Conservation (phyloP, 2,888 invertebrate species). For the Crepidodera aurea region DNA sequence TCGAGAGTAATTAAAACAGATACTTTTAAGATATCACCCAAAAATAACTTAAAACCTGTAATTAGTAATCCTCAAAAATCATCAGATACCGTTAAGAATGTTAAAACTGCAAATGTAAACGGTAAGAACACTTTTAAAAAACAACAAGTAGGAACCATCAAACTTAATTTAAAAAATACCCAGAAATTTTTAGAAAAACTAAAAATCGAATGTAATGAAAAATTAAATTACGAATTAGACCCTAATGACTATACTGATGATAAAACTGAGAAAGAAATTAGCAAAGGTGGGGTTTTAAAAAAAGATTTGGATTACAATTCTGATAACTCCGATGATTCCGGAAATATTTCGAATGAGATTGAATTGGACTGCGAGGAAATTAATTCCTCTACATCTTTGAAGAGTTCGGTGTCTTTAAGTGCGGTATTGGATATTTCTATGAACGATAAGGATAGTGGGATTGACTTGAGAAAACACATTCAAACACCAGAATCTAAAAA, state of each 20-base stretch:
- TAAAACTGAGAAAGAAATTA: background rate
- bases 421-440: conserved; percentile 35
- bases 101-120: conserved; percentile 31
- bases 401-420: conserved; percentile 42
- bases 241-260: conserved; percentile 40
- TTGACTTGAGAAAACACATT: conserved; percentile 29
- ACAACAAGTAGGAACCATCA: conserved; percentile 30
- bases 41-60: conserved; percentile 33
- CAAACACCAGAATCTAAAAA: conserved; percentile 9
- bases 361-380: conserved; percentile 59
- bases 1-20: conserved; percentile 40
- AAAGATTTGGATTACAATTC: conserved; percentile 64
- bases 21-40: conserved; percentile 33
- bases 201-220: conserved; percentile 36
- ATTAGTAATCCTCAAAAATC: conserved; percentile 20
- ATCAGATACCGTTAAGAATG: conserved; percentile 45
- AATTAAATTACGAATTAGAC: conserved; percentile 35
- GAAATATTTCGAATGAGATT: conserved; percentile 81
- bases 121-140: conserved; percentile 33
- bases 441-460: conserved; percentile 35
- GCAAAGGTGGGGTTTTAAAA: conserved; percentile 24
- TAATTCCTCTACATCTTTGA: conserved; percentile 40
- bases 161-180: conserved; percentile 46
- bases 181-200: conserved; percentile 44
- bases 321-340: conserved; percentile 80